A percentile compares a stretch with the other conserved stretches of the same genome.
Conservation (phyloP, 2,797 vertebrate genomes). For the Microhierax caerulescens region DNA sequence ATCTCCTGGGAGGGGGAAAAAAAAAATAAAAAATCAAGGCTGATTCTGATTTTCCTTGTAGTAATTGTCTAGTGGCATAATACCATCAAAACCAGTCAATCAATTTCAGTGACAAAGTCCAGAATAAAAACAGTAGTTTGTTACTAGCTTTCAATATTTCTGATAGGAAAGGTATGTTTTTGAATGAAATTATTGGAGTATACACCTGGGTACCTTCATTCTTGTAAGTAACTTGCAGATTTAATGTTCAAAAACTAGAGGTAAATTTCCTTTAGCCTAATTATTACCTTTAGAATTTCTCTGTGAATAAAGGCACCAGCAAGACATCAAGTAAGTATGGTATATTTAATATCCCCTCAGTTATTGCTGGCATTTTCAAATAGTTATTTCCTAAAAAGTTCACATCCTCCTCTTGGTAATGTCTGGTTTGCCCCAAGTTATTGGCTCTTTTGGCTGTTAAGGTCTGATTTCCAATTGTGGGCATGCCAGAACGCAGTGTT, state of each 20-base stretch:
- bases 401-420: background rate
- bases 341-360: background rate
- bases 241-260: background rate
- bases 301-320: background rate
- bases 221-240: background rate
- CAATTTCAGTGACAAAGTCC: background rate
- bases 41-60: background rate
- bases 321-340: background rate
- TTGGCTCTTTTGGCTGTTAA: background rate
- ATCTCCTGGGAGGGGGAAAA: background rate
- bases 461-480: background rate
- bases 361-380: slow-evolving; percentile 2
- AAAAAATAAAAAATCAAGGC: too few species aligned
- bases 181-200: background rate
- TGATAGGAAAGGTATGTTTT: background rate
- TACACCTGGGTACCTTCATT: background rate
- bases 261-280: background rate
- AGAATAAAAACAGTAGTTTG: background rate
- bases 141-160: background rate
- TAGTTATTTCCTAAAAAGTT: slow-evolving; percentile 27
- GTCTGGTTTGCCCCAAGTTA: background rate
- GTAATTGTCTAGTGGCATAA: background rate
- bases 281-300: background rate
- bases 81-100: background rate
- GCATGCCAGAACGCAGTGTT: rapidly evolving